A percentile compares a stretch with the other conserved stretches of the same genome.
phyloP scores from a whole-genome alignment of 2,113 vertebrate species.

The Microtus ochrogaster region DNA sequence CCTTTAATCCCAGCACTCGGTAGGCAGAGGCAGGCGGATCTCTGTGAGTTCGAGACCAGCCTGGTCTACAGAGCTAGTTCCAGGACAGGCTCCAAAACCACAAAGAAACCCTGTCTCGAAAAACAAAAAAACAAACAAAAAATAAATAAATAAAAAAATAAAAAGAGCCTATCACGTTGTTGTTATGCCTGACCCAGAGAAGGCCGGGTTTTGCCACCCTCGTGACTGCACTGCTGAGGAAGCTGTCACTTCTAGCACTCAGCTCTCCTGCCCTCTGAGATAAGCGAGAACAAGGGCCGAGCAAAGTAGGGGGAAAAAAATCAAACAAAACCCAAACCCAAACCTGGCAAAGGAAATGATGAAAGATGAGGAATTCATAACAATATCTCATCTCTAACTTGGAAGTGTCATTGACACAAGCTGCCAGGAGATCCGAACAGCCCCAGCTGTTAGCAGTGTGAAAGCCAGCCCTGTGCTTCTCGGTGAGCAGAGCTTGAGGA shows the following conservation, averaged over 20 bases:
- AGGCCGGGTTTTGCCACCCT: not conserved
- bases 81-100: too few relatives aligned
- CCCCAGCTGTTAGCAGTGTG: constrained; percentile 13
- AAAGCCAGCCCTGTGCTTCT: not conserved
- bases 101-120: too few relatives aligned
- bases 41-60: too few relatives aligned
- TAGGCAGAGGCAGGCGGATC: too few relatives aligned
- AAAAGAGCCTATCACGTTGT: not conserved
- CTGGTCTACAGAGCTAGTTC: too few relatives aligned
- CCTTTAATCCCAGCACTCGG: too few relatives aligned
- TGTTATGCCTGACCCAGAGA: not conserved
- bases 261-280: not conserved
- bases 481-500: not conserved
- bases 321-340: not conserved
- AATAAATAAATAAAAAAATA: not conserved
- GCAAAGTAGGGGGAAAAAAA: not conserved
- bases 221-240: not conserved
- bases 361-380: not conserved
- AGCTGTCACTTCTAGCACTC: not conserved
- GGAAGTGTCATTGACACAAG: constrained; percentile 54
- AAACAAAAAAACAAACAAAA: too few relatives aligned
- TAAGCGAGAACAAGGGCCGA: not conserved
- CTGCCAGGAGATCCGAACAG: constrained; percentile 20
- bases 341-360: not conserved
- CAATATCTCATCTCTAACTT: not conserved